phyloP scores from a whole-genome alignment of 2,888 invertebrate species.

The Pyrrhia umbra region DNA sequence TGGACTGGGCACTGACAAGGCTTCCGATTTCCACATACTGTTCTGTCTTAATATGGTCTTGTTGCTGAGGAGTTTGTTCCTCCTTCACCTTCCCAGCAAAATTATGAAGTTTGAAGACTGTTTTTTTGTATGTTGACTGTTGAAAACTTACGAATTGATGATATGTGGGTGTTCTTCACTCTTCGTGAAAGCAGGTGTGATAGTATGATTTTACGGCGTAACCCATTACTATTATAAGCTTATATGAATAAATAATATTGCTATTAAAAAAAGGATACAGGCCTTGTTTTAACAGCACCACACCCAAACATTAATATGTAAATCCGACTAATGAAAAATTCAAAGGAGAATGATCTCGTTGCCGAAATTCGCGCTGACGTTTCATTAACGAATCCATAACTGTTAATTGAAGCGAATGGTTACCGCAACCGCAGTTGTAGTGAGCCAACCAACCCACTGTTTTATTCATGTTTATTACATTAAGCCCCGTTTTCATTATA shows the following conservation, averaged over 20 bases:
- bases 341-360: constrained; percentile 1
- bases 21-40: too few relatives aligned
- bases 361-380: not conserved
- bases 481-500: constrained; percentile 7
- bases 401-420: constrained; percentile 20
- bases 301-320: not conserved
- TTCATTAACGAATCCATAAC: constrained; percentile 23
- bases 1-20: too few relatives aligned
- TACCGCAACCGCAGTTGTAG: constrained; percentile 7
- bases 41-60: too few relatives aligned
- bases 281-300: not conserved
- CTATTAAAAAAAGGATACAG: not conserved
- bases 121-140: too few relatives aligned
- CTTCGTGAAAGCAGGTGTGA: too few relatives aligned
- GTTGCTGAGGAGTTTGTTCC: too few relatives aligned
- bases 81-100: too few relatives aligned
- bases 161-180: too few relatives aligned
- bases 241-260: not conserved
- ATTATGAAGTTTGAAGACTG: too few relatives aligned
- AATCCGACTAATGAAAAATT: constrained; percentile 27
- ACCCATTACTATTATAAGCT: not conserved
- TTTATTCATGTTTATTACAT: constrained; percentile 30
- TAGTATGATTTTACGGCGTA: too few relatives aligned
- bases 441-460: not conserved
- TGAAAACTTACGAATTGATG: too few relatives aligned